Evolutionary conservation across 2,113 vertebrate genomes (phyloP).

Genomic region (Electrona antarctica): DNA sequence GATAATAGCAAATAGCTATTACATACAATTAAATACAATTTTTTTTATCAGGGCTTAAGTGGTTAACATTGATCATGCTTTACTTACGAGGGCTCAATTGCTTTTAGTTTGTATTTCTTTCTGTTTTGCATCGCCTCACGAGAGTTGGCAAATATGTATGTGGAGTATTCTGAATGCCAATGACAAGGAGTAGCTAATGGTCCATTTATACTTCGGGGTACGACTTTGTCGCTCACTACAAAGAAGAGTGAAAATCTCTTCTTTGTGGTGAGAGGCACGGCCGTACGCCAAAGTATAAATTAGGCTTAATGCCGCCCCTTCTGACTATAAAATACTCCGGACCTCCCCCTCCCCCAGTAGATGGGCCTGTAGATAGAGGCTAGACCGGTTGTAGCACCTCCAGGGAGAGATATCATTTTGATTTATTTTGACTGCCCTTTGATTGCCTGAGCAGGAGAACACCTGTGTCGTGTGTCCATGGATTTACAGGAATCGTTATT

Average conservation of each 20-base stretch:
- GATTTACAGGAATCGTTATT: slow-evolving; percentile 79
- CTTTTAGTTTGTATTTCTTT: slow-evolving; percentile 53
- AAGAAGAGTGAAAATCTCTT: no score
- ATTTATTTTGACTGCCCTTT: slow-evolving; percentile 83
- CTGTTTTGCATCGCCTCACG: slow-evolving; percentile 73
- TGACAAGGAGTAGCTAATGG: slow-evolving; percentile 87
- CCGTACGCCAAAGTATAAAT: no score
- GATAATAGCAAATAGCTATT: background rate
- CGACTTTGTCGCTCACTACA: no score
- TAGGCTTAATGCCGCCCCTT: slow-evolving; percentile 80
- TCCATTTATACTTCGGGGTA: no score
- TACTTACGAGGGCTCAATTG: slow-evolving; percentile 84
- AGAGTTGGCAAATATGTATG: slow-evolving; percentile 99
- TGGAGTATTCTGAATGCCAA: slow-evolving; percentile 94
- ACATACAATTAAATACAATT: no score
- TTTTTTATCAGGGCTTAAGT: no score
- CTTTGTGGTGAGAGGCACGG: no score
- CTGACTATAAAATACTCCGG: slow-evolving; percentile 89
- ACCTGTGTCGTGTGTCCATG: slow-evolving; percentile 82
- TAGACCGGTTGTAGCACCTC: slow-evolving; percentile 70
- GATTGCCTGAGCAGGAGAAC: slow-evolving; percentile 91
- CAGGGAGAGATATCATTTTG: slow-evolving; percentile 81
- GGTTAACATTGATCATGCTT: slow-evolving; percentile 57
- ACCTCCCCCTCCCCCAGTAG: slow-evolving; percentile 66
- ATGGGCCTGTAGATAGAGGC: slow-evolving; percentile 73